Conservation (phyloP, 2,797 vertebrate genomes). For the Eulemur rubriventer region DNA sequence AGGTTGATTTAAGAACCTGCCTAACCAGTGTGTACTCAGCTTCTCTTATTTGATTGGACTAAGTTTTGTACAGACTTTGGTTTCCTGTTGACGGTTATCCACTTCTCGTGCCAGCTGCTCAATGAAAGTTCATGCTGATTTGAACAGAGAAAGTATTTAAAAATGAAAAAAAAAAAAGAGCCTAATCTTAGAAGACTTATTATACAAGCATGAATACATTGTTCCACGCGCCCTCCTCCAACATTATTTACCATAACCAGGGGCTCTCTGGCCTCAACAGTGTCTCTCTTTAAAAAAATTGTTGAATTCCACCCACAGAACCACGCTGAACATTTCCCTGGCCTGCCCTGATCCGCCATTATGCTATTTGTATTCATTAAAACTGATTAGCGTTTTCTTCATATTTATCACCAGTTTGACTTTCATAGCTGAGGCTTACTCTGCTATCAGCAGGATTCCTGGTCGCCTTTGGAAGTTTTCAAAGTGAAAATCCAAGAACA, state of each 20-base stretch:
- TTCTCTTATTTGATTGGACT: neutral
- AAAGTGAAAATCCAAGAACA: constrained; percentile 63
- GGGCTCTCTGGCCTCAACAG: neutral
- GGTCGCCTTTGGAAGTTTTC: constrained; percentile 56
- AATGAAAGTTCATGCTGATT: neutral
- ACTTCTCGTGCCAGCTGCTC: neutral
- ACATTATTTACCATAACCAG: neutral
- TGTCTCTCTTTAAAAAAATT: neutral
- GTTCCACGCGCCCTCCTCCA: neutral
- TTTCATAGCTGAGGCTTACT: constrained; percentile 49
- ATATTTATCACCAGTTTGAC: constrained; percentile 56
- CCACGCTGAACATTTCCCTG: neutral
- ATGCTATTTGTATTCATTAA: constrained; percentile 54
- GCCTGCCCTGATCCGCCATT: neutral
- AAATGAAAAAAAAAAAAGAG: neutral
- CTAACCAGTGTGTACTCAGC: neutral
- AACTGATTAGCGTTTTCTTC: constrained; percentile 30
- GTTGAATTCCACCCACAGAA: neutral
- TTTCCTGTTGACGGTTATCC: neutral
- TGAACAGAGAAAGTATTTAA: neutral
- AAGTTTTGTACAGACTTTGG: neutral
- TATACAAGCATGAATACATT: neutral
- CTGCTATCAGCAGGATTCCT: constrained; percentile 58
- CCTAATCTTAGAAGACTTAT: neutral
- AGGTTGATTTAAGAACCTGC: neutral